phyloP scores from a whole-genome alignment of 2,797 vertebrate genomes.

The Selene dorsalis region DNA sequence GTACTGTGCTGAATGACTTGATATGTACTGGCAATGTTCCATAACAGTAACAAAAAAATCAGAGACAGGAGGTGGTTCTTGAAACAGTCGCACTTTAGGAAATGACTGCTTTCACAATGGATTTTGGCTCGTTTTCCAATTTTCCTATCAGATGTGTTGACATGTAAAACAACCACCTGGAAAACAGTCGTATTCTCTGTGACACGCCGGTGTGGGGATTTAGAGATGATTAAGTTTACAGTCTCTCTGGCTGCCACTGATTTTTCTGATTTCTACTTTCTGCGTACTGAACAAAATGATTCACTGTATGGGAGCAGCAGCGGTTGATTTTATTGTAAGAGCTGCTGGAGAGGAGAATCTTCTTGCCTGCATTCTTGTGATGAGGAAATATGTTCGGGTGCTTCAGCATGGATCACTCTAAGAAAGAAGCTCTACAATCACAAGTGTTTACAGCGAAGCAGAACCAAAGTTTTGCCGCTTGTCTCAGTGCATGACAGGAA shows the following conservation, averaged over 20 bases:
- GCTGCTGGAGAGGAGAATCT: constrained; percentile 23
- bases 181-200: constrained; percentile 39
- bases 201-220: constrained; percentile 33
- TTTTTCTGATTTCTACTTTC: constrained; percentile 34
- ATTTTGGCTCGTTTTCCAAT: constrained; percentile 31
- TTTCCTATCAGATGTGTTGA: constrained; percentile 32
- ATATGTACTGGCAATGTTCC: constrained; percentile 36
- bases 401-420: constrained; percentile 9
- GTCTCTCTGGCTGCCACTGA: constrained; percentile 32
- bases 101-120: constrained; percentile 44
- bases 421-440: constrained; percentile 33
- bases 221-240: constrained; percentile 40
- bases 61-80: constrained; percentile 32
- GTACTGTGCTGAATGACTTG: constrained; percentile 63
- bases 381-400: constrained; percentile 43
- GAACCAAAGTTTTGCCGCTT: constrained; percentile 20
- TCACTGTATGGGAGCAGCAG: constrained; percentile 33
- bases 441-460: constrained; percentile 28
- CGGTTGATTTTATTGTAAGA: constrained; percentile 60
- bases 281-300: constrained; percentile 44
- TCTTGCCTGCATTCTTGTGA: constrained; percentile 31
- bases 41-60: constrained; percentile 22
- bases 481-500: constrained; percentile 5
- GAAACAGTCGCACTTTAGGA: constrained; percentile 40
- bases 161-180: constrained; percentile 43